Evolutionary conservation across 2,797 vertebrate species (phyloP), one percentile per base, ranked within the genome.

Genomic region (Valencia hispanica): DNA sequence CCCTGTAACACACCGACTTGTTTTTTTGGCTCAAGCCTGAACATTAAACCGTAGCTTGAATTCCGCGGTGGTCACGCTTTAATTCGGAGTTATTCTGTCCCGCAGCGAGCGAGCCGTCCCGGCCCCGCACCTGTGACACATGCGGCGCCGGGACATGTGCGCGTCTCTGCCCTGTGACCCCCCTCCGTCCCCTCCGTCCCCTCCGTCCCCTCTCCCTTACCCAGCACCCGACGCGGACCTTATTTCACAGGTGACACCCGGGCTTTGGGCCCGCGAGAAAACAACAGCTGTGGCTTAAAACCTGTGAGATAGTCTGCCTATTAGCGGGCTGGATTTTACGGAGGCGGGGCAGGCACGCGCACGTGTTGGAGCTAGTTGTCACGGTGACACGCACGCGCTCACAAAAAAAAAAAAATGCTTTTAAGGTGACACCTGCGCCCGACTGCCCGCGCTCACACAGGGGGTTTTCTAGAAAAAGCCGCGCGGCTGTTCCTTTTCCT

Each of bases 361-460:
- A 17, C 30, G 32, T 39, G n/a, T 10, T 47, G 22, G 10, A 39
- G 57, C 77, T 30, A 10, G 61, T 84, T 39, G 48, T 57, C 59
- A 27, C 18, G 53, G 43, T 22, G 43, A 70, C 72, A 70, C 78
- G 81, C 86, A 53, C 78, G 68, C 68, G 55, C 79, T n/a, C 32
- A 86, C 86, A n/a, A n/a, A n/a, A n/a, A n/a, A n/a, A n/a, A n/a
- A n/a, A n/a, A n/a, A n/a, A n/a, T n/a, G n/a, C n/a, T n/a, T n/a
- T n/a, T n/a, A n/a, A n/a, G 90, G 81, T 93, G 90, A 94, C 95
- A 97, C 96, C 96, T 96, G 95, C 87, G 79, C 77, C 84, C 89
- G 61, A 34, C 32, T 65, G 34, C 57, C 5, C 59, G 59, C 89
- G 86, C 81, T 87, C 82, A 78, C 84, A 75, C 63, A 63, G 55